Conservation (phyloP, 2,113 vertebrate species). For the Cavia aperea region DNA sequence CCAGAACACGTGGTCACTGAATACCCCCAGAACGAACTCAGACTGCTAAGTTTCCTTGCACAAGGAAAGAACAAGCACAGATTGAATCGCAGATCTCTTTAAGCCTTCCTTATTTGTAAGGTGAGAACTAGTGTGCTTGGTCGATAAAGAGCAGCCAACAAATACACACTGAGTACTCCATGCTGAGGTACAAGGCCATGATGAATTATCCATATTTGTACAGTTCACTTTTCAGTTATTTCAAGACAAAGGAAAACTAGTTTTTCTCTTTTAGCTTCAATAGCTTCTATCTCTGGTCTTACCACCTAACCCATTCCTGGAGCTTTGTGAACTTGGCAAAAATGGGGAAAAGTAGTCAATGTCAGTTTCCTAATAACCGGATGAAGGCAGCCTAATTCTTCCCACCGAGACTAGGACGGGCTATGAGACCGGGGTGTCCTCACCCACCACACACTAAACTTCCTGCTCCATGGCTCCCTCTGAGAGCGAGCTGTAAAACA, state of each 20-base stretch:
- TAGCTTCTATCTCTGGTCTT: neutral
- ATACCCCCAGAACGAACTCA: neutral
- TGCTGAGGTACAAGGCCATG: neutral
- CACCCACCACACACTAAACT: neutral
- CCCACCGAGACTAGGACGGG: neutral
- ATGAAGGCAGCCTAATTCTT: neutral
- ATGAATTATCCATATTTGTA: neutral
- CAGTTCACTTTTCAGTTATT: neutral
- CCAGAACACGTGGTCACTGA: neutral
- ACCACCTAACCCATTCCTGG: neutral
- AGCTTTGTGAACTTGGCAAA: neutral
- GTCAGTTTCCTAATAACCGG: neutral
- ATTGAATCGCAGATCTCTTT: neutral
- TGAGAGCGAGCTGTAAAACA: neutral
- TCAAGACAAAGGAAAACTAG: neutral
- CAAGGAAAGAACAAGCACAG: neutral
- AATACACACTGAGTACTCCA: too few relatives aligned
- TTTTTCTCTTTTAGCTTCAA: neutral
- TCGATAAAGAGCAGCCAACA: neutral
- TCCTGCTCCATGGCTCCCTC: neutral
- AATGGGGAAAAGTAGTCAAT: rapidly evolving
- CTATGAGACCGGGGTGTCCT: neutral
- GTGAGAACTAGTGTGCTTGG: neutral
- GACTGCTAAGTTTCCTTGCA: neutral
- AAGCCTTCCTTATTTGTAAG: neutral